Percentiles rank a stretch among this genome's conserved stretches.
Conservation (phyloP, 2,113 vertebrate genomes). For the Irena cyanogastra region DNA sequence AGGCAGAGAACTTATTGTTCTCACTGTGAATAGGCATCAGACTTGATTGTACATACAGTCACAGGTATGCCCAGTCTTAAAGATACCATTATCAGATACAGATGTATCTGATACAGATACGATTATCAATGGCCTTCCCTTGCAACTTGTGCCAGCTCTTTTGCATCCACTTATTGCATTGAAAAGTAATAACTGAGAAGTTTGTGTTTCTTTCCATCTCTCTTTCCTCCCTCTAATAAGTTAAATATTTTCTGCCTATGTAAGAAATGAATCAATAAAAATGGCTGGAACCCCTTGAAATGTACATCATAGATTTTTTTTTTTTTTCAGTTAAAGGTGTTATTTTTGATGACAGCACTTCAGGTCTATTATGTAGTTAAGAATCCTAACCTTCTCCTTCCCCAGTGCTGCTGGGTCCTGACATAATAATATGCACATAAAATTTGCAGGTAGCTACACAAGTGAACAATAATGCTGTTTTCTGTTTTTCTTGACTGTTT, state of each 20-base stretch:
- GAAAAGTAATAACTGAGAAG: background rate
- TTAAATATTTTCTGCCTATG: background rate
- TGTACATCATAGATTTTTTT: too few relatives aligned
- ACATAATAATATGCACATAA: rapidly evolving
- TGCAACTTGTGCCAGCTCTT: background rate
- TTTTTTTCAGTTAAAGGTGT: background rate
- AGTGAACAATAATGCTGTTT: background rate
- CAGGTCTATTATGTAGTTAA: background rate
- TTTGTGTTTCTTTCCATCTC: background rate
- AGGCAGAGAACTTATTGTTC: background rate
- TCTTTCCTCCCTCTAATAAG: background rate
- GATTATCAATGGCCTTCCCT: background rate
- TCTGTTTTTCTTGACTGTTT: background rate
- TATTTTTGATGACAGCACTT: background rate
- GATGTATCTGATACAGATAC: too few relatives aligned
- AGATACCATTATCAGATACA: too few relatives aligned
- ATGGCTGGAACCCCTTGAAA: background rate
- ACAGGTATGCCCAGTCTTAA: too few relatives aligned
- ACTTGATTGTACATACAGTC: background rate
- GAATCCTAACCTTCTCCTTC: background rate
- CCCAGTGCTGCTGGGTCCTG: background rate
- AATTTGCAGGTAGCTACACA: background rate
- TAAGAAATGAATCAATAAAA: background rate
- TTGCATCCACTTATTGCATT: background rate
- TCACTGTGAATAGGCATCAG: background rate